Evolutionary conservation across 2,797 vertebrate genomes (phyloP).

Genomic region (Pseudochromis fuscus): DNA sequence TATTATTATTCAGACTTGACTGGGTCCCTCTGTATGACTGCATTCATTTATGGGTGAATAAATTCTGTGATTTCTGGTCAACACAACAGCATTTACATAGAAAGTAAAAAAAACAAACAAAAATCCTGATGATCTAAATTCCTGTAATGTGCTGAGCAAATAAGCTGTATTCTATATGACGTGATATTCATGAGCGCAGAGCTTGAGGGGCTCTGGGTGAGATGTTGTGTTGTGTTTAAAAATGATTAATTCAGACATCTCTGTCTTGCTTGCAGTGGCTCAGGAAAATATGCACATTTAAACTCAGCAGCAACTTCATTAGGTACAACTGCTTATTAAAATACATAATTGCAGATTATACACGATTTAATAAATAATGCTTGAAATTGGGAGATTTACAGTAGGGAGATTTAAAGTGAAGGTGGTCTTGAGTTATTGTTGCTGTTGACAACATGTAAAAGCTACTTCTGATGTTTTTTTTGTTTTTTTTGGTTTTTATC

Average conservation of each 20-base stretch:
- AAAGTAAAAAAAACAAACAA: no score
- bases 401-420: no score
- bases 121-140: no score
- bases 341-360: no score
- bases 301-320: background rate
- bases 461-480: no score
- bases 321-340: no score
- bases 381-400: no score
- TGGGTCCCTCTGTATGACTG: background rate
- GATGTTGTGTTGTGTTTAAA: background rate
- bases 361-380: no score
- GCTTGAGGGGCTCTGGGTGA: background rate
- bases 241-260: background rate
- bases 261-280: background rate
- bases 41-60: background rate
- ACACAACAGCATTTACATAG: background rate
- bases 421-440: no score
- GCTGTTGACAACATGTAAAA: no score
- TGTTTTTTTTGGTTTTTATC: no score
- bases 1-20: background rate
- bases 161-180: background rate
- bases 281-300: background rate
- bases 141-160: background rate
- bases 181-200: background rate
- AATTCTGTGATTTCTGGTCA: background rate